phyloP scores from a whole-genome alignment of 1,140 invertebrate genomes.

The Psilanteris sp. region DNA sequence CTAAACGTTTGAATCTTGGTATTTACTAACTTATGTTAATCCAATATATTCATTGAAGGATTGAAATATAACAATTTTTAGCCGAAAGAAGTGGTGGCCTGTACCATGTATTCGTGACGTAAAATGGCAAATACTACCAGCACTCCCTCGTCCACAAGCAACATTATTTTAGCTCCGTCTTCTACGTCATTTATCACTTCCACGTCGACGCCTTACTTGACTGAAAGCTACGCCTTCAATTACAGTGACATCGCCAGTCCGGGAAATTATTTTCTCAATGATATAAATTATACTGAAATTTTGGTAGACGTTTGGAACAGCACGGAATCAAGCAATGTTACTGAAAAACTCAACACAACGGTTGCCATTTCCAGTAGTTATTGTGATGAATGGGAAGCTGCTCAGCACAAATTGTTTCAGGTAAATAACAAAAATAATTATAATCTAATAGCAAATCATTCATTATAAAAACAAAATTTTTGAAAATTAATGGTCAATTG shows the following conservation, averaged over 20 bases:
- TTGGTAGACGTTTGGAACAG: conserved; percentile 78
- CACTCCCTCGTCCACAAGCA: conserved; percentile 72
- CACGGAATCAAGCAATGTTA: conserved; percentile 80
- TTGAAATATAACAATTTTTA: too few species aligned
- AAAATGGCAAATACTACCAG: conserved; percentile 78
- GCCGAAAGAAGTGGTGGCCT: conserved; percentile 75
- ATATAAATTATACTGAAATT: conserved; percentile 76
- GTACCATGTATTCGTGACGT: conserved; percentile 74
- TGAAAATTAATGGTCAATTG: too few species aligned
- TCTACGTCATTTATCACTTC: conserved; percentile 70
- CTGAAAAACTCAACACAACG: conserved; percentile 77
- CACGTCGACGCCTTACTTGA: conserved; percentile 76
- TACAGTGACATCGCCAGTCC: conserved; percentile 70
- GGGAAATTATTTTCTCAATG: conserved; percentile 74
- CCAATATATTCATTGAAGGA: too few species aligned
- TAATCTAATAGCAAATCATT: too few species aligned
- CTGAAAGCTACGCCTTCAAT: conserved; percentile 78
- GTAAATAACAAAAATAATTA: too few species aligned
- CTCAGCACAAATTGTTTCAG: too few species aligned
- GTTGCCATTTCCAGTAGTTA: conserved; percentile 80
- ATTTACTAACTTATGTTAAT: too few species aligned
- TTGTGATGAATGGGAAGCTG: conserved; percentile 81
- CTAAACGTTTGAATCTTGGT: too few species aligned
- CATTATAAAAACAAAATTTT: too few species aligned
- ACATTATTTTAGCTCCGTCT: conserved; percentile 71